Evolutionary conservation across 2,888 invertebrate genomes (phyloP).

Genomic region (Oeneis ivallda): DNA sequence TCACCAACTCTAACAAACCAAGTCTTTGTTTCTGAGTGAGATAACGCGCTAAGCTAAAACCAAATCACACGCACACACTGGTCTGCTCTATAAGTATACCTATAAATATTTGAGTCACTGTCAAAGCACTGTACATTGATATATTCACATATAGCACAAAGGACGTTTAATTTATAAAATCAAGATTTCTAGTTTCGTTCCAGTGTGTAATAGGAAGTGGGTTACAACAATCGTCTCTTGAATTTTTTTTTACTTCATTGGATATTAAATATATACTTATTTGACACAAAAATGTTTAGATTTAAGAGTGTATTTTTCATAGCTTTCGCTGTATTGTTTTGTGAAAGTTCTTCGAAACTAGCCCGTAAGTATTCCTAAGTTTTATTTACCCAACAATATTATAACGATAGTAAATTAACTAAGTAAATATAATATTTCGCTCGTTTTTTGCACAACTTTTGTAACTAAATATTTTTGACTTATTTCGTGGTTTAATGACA

Average conservation of each 20-base stretch:
- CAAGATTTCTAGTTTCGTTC: slow-evolving; percentile 10
- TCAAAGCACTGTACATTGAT: slow-evolving; percentile 17
- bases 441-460: not conserved
- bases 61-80: not conserved
- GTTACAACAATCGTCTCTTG: slow-evolving; percentile 23
- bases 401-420: not conserved
- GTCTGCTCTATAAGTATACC: slow-evolving; percentile 4
- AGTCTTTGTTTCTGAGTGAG: not conserved
- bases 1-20: no score
- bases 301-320: slow-evolving; percentile 25
- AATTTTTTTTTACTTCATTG: not conserved
- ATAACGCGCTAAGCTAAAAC: not conserved
- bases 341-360: slow-evolving; percentile 38
- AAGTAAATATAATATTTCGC: not conserved
- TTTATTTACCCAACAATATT: not conserved
- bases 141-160: slow-evolving; percentile 21
- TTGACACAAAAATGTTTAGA: slow-evolving; percentile 27
- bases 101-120: slow-evolving; percentile 15
- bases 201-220: slow-evolving; percentile 23
- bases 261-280: not conserved
- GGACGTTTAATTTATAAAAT: slow-evolving; percentile 29
- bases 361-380: slow-evolving; percentile 41
- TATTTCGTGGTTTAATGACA: no score
- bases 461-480: no score
- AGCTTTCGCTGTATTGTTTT: slow-evolving; percentile 36